Evolutionary conservation across 2,888 invertebrate genomes (phyloP).

Genomic region (Tetragonisca angustula): DNA sequence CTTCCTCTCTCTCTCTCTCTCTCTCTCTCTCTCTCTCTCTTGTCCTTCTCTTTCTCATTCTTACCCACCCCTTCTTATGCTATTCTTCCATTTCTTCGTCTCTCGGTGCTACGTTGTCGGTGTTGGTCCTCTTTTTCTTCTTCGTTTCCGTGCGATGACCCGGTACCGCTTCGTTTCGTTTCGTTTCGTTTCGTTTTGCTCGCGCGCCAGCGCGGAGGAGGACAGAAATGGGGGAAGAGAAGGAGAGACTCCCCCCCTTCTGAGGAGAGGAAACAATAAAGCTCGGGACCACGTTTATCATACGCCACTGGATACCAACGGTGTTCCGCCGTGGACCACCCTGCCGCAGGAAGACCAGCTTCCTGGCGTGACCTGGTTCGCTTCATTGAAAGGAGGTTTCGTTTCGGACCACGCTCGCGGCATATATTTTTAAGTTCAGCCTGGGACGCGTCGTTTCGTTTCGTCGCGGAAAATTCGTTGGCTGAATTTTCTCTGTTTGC

Average conservation of each 20-base stretch:
- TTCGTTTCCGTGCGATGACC: conserved; percentile 22
- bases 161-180: conserved; percentile 12
- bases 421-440: not conserved
- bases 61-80: not conserved
- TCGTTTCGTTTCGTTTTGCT: conserved; percentile 19
- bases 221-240: not conserved
- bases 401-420: not conserved
- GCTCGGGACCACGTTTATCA: conserved; percentile 54
- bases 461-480: not conserved
- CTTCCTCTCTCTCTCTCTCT: not conserved
- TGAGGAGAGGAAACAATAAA: conserved; percentile 55
- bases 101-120: not conserved
- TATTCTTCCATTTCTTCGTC: not conserved
- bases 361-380: not conserved
- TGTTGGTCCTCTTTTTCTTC: not conserved
- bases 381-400: not conserved
- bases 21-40: not conserved
- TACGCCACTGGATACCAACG: conserved; percentile 35
- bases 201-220: not conserved
- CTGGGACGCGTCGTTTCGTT: not conserved
- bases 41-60: too few relatives aligned
- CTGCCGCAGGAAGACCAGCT: conserved; percentile 5
- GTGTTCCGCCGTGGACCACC: conserved; percentile 6
- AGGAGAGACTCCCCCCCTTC: too few relatives aligned
- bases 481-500: not conserved